Evolutionary conservation across 2,888 invertebrate species (phyloP).

Genomic region (Rhagium mordax): DNA sequence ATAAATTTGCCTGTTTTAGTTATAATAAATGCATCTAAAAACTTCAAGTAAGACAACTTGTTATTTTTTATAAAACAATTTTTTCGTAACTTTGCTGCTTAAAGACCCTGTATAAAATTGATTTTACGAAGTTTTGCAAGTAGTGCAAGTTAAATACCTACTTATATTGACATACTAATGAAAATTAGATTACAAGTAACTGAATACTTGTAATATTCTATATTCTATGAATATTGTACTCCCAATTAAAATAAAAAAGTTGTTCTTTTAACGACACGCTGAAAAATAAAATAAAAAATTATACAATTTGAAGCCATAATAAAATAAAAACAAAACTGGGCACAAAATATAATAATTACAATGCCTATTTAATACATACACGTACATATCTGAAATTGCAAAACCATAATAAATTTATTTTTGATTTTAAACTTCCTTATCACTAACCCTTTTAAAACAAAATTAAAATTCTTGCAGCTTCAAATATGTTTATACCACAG

Average conservation of each 20-base stretch:
- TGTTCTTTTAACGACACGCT: not conserved
- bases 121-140: no score
- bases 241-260: not conserved
- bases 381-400: constrained; percentile 12
- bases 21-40: no score
- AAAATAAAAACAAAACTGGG: constrained; percentile 31
- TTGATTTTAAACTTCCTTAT: not conserved
- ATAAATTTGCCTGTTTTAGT: no score
- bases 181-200: not conserved
- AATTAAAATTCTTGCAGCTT: constrained; percentile 37
- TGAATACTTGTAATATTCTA: not conserved
- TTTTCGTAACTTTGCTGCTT: no score
- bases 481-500: constrained; percentile 53
- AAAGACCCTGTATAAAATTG: no score
- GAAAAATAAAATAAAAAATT: constrained; percentile 6
- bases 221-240: no score
- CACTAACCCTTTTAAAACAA: not conserved
- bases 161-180: no score
- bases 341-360: constrained; percentile 18
- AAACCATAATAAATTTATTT: not conserved
- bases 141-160: no score
- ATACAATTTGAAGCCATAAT: constrained; percentile 30
- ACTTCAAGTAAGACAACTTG: no score
- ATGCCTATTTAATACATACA: constrained; percentile 24
- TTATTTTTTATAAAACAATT: no score